phyloP scores from a whole-genome alignment of 2,888 invertebrate species.

The Punctoribates punctum region DNA sequence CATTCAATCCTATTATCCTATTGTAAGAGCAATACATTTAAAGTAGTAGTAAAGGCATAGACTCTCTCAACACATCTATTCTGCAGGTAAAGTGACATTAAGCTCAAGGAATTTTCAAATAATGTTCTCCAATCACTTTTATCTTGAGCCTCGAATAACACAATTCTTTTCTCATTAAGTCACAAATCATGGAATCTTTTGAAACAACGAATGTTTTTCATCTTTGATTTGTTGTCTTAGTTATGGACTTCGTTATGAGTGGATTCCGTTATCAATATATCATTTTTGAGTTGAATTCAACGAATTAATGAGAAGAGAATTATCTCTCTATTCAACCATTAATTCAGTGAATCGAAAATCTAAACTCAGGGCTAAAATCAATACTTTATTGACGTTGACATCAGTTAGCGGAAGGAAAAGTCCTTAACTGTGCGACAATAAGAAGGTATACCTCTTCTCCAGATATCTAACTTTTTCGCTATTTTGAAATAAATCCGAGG shows the following conservation, averaged over 20 bases:
- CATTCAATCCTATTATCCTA: slow-evolving; percentile 2
- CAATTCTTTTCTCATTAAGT: neutral
- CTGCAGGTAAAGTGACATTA: neutral
- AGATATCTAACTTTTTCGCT: neutral
- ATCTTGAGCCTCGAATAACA: neutral
- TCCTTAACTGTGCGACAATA: too few relatives aligned
- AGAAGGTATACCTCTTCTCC: too few relatives aligned
- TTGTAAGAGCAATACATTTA: slow-evolving; percentile 9
- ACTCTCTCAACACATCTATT: neutral
- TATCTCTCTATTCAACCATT: neutral
- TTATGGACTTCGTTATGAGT: neutral
- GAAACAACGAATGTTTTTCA: neutral
- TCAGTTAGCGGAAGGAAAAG: neutral
- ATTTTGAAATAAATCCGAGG: neutral
- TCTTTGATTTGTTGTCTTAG: neutral
- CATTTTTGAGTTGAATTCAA: neutral
- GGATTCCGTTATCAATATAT: neutral
- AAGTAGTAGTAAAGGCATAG: neutral
- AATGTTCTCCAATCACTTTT: neutral
- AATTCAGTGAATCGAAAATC: slow-evolving; percentile 16
- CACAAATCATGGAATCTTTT: neutral
- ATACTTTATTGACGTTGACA: slow-evolving; percentile 13
- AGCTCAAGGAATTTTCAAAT: neutral
- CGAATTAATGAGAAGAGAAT: slow-evolving; percentile 9
- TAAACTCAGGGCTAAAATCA: neutral